Evolutionary conservation across 2,113 vertebrate genomes (phyloP).

Genomic region (Caranx melampygus): DNA sequence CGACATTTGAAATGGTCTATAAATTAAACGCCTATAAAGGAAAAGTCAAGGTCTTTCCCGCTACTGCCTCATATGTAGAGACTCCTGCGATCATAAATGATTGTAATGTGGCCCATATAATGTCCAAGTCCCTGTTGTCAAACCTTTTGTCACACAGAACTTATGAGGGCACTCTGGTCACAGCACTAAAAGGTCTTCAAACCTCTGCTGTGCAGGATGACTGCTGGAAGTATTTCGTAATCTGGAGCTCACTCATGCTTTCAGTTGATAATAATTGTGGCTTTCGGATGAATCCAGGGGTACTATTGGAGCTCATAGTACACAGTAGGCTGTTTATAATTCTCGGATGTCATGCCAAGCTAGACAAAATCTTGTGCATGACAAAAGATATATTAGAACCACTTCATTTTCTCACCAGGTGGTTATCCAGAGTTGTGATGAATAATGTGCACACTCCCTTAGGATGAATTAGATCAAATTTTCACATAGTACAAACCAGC

Average conservation of each 20-base stretch:
- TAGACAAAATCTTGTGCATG: conserved; percentile 41
- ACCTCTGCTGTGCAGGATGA: background rate
- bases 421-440: conserved; percentile 55
- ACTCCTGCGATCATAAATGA: conserved; percentile 55
- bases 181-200: background rate
- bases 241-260: background rate
- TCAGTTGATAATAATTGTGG: conserved; percentile 40
- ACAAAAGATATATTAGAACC: conserved; percentile 57
- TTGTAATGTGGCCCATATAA: conserved; percentile 40
- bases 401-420: conserved; percentile 58
- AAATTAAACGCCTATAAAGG: conserved; percentile 66
- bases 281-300: conserved; percentile 24
- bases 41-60: conserved; percentile 62
- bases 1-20: conserved; percentile 59
- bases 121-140: conserved; percentile 35
- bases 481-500: conserved; percentile 51
- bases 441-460: conserved; percentile 57
- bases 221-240: background rate
- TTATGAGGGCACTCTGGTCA: background rate
- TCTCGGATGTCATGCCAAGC: conserved; percentile 51
- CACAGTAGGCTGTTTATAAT: conserved; percentile 41
- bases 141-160: conserved; percentile 42
- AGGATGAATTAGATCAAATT: conserved; percentile 61
- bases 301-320: conserved; percentile 20
- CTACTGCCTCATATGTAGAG: conserved; percentile 18